Evolutionary conservation across 2,888 invertebrate genomes (phyloP).

Genomic region (Andrena hattorfiana): DNA sequence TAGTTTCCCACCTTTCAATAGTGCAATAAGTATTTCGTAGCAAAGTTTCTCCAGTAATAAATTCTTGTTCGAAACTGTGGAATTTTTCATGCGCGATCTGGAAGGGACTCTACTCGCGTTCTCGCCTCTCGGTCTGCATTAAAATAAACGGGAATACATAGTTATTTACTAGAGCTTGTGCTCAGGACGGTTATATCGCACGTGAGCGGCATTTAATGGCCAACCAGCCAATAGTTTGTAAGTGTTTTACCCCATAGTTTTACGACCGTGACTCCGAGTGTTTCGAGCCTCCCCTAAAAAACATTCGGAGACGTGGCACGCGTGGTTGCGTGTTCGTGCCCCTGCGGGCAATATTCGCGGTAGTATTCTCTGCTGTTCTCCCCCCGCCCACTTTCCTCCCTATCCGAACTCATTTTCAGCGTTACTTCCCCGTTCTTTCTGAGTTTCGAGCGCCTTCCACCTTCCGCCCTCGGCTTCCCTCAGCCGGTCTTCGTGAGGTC

Average conservation of each 20-base stretch:
- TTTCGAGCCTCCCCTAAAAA: constrained; percentile 66
- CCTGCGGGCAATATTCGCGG: constrained; percentile 71
- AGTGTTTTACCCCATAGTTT: constrained; percentile 74
- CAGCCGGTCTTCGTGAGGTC: background rate
- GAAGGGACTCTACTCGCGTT: constrained; percentile 50
- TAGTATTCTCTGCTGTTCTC: constrained; percentile 66
- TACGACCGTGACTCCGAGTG: constrained; percentile 61
- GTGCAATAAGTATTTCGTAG: too few species aligned
- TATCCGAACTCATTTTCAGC: constrained; percentile 69
- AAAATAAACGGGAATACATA: constrained; percentile 57
- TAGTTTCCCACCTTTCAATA: too few species aligned
- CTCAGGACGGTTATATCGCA: constrained; percentile 65
- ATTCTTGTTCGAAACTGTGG: background rate
- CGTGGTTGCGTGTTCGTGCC: constrained; percentile 40
- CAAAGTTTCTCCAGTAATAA: too few species aligned
- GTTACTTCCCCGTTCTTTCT: background rate
- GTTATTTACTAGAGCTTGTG: constrained; percentile 67
- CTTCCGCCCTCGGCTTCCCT: background rate
- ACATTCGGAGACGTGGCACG: constrained; percentile 55
- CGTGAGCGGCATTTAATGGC: constrained; percentile 71
- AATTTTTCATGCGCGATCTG: constrained; percentile 15
- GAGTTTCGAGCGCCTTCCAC: background rate
- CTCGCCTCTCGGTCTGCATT: constrained; percentile 51
- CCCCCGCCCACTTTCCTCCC: background rate
- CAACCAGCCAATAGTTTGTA: constrained; percentile 70